Base-by-base conservation (phyloP, 2,113 vertebrate genomes). In the Cynocephalus volans region DNA sequence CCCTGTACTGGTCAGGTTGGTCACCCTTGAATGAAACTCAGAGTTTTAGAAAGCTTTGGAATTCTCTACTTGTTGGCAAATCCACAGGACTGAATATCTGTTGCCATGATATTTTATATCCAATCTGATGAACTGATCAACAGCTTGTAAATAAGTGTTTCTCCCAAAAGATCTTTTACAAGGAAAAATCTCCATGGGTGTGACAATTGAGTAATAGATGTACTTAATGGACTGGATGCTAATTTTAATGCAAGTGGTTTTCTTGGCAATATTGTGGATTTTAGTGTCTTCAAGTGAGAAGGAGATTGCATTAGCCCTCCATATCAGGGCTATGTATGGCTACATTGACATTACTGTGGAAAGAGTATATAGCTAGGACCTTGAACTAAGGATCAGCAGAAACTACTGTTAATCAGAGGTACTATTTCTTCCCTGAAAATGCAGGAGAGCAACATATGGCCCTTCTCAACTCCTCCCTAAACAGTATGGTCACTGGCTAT, bases 21-120 rank as follows among this genome's bases (percentile, higher is more conserved):
- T 31, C 52, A 80, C 12, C 28, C 50, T 58, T 67, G 52, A 96
- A 58, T 36, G 48, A 77, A 94, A 81, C 45, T 73, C 60, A 87
- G n/a, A 92, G 24, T 6, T 15, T 96, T 90, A n/a, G 88, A 72
- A 89, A 72, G 26, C 48, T 77, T 90, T 89, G 45, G n/a, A 92
- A 70, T 83, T 94, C 31, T 94, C 11, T 28, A 41, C 33, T 54
- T 41, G 9, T 9, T 73, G 58, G 50, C 6, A 96, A 92, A 88
- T 19, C 10, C 67, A 72, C 6, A 26, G 31, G 3, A 84, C 21
- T 80, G 26, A 69, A 60, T 67, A 72, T 62, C 31, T 45, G 31
- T 15, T 90, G 52, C 17, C 45, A 21, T 41, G 58, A 52, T 73
- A 75, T 52, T 83, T 89, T 90, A 56, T 58, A 62, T 58, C 24